Conservation (phyloP, 2,113 vertebrate species). For the Poeciliopsis occidentalis region DNA sequence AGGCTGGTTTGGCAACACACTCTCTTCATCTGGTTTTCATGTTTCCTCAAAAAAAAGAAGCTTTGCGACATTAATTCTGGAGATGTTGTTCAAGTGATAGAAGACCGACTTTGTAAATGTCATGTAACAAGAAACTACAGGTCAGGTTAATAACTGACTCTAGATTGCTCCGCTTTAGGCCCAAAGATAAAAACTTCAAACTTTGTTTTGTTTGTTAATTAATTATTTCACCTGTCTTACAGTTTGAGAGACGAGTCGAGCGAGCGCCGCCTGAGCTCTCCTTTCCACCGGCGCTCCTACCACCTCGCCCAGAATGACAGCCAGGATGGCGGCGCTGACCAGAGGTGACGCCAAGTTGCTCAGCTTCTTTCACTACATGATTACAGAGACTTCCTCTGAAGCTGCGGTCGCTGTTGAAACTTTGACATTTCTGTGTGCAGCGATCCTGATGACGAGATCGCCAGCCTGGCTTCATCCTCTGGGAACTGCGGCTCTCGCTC, state of each 20-base stretch:
- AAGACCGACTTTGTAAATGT: too few relatives aligned
- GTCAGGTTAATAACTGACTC: too few relatives aligned
- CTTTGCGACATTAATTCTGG: too few relatives aligned
- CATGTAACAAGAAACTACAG: too few relatives aligned
- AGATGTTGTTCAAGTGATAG: too few relatives aligned
- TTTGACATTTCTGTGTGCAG: conserved; percentile 66
- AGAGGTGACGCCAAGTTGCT: conserved; percentile 82
- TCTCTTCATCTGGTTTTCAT: too few relatives aligned
- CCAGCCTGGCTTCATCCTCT: conserved; percentile 87
- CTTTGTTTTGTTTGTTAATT: not conserved
- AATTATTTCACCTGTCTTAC: not conserved
- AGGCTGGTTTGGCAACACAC: too few relatives aligned
- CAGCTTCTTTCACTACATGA: not conserved
- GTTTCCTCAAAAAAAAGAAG: too few relatives aligned
- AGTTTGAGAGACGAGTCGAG: conserved; percentile 92
- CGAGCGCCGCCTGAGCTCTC: conserved; percentile 88
- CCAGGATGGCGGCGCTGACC: conserved; percentile 90
- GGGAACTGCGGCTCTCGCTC: conserved; percentile 87
- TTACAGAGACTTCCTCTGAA: not conserved
- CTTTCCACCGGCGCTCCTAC: conserved; percentile 89
- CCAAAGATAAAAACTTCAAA: too few relatives aligned
- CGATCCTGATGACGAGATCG: conserved; percentile 95
- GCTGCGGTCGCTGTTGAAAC: not conserved
- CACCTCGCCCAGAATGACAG: conserved; percentile 90
- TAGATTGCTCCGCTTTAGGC: too few relatives aligned